These are phyloP conservation scores for Rhimphoctona megacephalus DNA, from an alignment of 2,888 invertebrate species.

Conservation along the genomic window DNA sequence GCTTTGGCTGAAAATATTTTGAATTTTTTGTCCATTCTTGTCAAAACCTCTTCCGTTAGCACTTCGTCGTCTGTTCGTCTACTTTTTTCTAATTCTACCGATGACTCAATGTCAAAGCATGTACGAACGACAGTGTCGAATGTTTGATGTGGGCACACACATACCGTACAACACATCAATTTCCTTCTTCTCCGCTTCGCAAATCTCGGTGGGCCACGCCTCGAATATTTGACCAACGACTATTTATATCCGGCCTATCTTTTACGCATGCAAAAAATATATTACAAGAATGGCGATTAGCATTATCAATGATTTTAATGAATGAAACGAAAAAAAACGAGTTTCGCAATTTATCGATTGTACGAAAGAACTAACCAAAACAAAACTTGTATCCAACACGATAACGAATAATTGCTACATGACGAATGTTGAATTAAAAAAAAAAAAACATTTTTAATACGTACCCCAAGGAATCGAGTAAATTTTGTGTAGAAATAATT, in stretches of 20 bases:
- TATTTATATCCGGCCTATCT: constrained; percentile 70
- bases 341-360: constrained; percentile 10
- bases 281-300: neutral
- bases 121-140: constrained; percentile 48
- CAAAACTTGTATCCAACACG: neutral
- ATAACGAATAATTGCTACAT: neutral
- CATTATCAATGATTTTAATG: constrained; percentile 2
- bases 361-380: neutral
- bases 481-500: neutral
- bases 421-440: neutral
- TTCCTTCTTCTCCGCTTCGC: constrained; percentile 59
- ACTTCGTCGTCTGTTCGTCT: constrained; percentile 1
- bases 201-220: constrained; percentile 79
- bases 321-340: constrained; percentile 11
- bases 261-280: constrained; percentile 26
- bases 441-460: neutral
- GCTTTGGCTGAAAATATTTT: neutral
- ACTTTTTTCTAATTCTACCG: constrained; percentile 1
- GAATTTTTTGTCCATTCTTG: neutral
- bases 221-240: constrained; percentile 82
- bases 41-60: constrained; percentile 1
- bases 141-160: constrained; percentile 79
- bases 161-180: constrained; percentile 45
- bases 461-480: neutral
- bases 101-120: constrained; percentile 54